Evolutionary conservation across 2,113 vertebrate species (phyloP).

Genomic region (Castor canadensis): DNA sequence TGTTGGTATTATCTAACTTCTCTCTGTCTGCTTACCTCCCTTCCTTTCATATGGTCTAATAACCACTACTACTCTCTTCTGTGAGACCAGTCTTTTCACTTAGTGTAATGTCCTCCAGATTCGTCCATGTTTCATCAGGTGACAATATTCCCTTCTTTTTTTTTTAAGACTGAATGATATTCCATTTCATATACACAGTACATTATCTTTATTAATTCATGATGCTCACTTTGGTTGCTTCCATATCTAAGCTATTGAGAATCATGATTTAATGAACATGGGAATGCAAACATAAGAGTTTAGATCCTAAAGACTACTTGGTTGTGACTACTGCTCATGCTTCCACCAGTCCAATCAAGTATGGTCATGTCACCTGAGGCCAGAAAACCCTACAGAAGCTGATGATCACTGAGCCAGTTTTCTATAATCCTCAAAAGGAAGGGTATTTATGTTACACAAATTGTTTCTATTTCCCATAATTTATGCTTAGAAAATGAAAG

Average conservation of each 20-base stretch:
- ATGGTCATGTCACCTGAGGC: neutral
- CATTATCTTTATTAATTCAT: neutral
- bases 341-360: neutral
- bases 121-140: neutral
- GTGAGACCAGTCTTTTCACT: neutral
- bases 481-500: neutral
- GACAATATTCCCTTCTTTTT: neutral
- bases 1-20: neutral
- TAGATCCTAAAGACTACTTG: neutral
- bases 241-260: neutral
- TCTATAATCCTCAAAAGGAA: neutral
- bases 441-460: neutral
- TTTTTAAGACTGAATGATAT: neutral
- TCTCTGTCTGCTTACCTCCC: neutral
- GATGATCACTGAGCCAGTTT: neutral
- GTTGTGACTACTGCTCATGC: neutral
- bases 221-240: neutral
- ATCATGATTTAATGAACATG: neutral
- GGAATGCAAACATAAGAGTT: neutral
- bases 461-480: neutral
- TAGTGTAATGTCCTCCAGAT: neutral
- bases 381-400: neutral
- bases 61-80: neutral
- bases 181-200: neutral
- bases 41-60: neutral